Base-by-base conservation (phyloP, 2,797 vertebrate species). In the Eutrigla gurnardus region DNA sequence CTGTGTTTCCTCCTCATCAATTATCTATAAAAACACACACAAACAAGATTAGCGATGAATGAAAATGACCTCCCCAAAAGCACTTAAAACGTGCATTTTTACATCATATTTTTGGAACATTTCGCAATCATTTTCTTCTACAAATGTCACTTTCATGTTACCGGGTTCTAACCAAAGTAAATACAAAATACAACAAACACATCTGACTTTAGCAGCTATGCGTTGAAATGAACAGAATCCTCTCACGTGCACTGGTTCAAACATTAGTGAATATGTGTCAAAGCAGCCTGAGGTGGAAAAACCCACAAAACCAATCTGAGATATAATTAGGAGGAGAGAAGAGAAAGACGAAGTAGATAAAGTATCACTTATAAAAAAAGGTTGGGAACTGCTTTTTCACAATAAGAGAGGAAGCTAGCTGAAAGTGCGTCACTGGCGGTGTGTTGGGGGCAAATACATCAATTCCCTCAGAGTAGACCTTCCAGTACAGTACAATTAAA, bases 1-100 rank as follows among this genome's bases (percentile, higher is more conserved):
- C 86, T 98, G 98, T 1, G 98, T 96, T 91, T 99, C 98, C 78
- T 99, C 98, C 83, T 99, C 97, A 81, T 99, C 98, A 86, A 98
- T 98, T 86, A 99, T 97, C 98, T 99, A 84, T 39, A 79, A 61
- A 57, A 43, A 72, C 49, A 57, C 50, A 80, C 14, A 57, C 25
- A 58, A 10, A 78, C 1, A 25, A 77, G 39, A 72, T 75, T 12
- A 82, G 39, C 17, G 9, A 74, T 59, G 3, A 62, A 61, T 49
- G 33, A n/a, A 58, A 70, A 65, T 18, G 4, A 53, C 37, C 37
- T 68, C 32, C 52, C 45, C n/a, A 45, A 49, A 68, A 72, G 53
- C 18, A 40, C 42, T 43, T 64, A 11, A 43, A 12, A 43, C 25
- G 25, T 25, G 25, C 25, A 25, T 25, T 25, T 25, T 1, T 25